Percentiles rank a stretch among this genome's conserved stretches.
Conservation (phyloP, 2,888 invertebrate species). For the Epinotia brunnichana region DNA sequence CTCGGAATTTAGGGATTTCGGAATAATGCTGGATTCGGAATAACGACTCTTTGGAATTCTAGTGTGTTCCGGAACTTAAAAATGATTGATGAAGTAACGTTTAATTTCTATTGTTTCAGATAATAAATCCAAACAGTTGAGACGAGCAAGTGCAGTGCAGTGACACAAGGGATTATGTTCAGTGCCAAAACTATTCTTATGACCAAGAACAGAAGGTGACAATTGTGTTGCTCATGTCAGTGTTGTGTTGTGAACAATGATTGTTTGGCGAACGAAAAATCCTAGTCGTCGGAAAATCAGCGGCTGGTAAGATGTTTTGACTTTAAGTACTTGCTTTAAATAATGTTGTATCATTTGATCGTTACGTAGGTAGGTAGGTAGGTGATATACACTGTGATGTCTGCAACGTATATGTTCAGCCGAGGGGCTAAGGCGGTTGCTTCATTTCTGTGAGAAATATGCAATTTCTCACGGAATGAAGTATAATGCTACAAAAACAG, state of each 20-base stretch:
- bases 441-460: too few species aligned
- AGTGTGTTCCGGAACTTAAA: not conserved
- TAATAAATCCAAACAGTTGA: slow-evolving; percentile 11
- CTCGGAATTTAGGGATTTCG: too few species aligned
- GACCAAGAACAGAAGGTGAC: slow-evolving; percentile 71
- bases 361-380: not conserved
- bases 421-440: too few species aligned
- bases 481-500: too few species aligned
- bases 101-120: slow-evolving; percentile 46
- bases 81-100: not conserved
- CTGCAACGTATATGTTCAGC: too few species aligned
- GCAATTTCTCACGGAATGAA: too few species aligned
- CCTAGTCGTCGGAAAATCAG: slow-evolving; percentile 78
- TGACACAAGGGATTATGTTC: slow-evolving; percentile 68
- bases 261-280: slow-evolving; percentile 72
- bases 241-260: slow-evolving; percentile 67
- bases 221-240: slow-evolving; percentile 67
- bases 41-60: too few species aligned
- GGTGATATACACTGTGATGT: too few species aligned
- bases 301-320: slow-evolving; percentile 65
- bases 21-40: too few species aligned
- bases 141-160: slow-evolving; percentile 49
- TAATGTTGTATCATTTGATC: not conserved
- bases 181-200: slow-evolving; percentile 56
- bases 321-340: not conserved